Percentiles rank a stretch among this genome's conserved stretches.
phyloP scores from a whole-genome alignment of 2,888 invertebrate species.

The Laothoe populi region DNA sequence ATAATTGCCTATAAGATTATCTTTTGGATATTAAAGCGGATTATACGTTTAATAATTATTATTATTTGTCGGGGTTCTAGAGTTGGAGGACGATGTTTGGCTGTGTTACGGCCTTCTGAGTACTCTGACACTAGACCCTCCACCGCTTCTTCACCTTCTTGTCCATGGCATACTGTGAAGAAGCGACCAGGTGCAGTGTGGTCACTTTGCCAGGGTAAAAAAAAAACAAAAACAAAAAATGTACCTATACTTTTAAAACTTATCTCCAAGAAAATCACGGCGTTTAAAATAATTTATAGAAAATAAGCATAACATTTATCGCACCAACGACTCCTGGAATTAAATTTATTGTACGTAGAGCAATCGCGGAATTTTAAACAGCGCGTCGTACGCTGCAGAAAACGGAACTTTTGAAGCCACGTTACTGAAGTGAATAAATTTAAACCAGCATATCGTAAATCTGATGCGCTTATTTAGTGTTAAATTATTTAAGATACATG shows the following conservation, averaged over 20 bases:
- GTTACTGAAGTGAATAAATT: slow-evolving; percentile 16
- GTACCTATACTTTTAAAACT: neutral
- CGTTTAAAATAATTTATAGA: slow-evolving; percentile 70
- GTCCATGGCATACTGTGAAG: too few relatives aligned
- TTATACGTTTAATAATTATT: too few relatives aligned
- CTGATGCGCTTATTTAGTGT: slow-evolving; percentile 1
- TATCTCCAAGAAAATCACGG: neutral
- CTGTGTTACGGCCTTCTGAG: too few relatives aligned
- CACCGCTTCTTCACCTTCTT: too few relatives aligned
- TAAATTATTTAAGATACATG: neutral
- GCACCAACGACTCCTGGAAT: slow-evolving; percentile 58
- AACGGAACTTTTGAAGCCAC: slow-evolving; percentile 42
- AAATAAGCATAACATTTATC: slow-evolving; percentile 73
- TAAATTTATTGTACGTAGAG: slow-evolving; percentile 75
- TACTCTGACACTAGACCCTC: too few relatives aligned
- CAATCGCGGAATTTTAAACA: slow-evolving; percentile 76
- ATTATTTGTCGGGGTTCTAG: too few relatives aligned
- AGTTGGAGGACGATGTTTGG: too few relatives aligned
- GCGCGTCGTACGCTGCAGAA: slow-evolving; percentile 61
- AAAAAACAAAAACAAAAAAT: too few relatives aligned
- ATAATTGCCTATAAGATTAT: too few relatives aligned
- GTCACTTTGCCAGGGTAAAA: too few relatives aligned
- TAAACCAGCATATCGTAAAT: slow-evolving; percentile 11
- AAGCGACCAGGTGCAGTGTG: too few relatives aligned
- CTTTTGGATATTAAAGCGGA: too few relatives aligned